phyloP scores from a whole-genome alignment of 2,888 invertebrate genomes.

The Amphipyra berbera region DNA sequence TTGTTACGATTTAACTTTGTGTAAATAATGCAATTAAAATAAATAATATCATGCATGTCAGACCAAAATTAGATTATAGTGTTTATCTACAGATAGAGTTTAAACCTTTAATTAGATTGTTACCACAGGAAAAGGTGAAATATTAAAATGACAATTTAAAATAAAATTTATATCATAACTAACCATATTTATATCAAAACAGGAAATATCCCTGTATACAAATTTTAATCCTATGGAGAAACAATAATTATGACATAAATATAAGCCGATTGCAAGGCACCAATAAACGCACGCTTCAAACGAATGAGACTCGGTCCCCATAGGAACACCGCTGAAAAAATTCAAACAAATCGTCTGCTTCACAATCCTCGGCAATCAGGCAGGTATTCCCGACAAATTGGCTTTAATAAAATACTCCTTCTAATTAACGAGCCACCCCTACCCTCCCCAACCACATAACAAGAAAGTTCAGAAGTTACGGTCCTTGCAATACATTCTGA shows the following conservation, averaged over 20 bases:
- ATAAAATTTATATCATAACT: no score
- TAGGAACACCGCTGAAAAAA: slow-evolving; percentile 60
- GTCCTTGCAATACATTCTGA: neutral
- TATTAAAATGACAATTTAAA: no score
- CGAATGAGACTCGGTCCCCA: slow-evolving; percentile 58
- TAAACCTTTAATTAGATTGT: no score
- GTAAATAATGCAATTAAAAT: no score
- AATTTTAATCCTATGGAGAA: neutral
- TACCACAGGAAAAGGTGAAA: no score
- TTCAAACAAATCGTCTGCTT: slow-evolving; percentile 71
- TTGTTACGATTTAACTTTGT: no score
- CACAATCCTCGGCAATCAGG: slow-evolving; percentile 72
- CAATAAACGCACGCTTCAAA: slow-evolving; percentile 51
- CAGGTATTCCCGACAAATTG: slow-evolving; percentile 88
- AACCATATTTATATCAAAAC: no score
- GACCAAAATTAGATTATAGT: no score
- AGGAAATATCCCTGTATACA: neutral
- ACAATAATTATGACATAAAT: slow-evolving; percentile 1
- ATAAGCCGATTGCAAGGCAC: slow-evolving; percentile 23
- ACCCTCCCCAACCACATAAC: slow-evolving; percentile 16
- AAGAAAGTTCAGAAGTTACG: neutral
- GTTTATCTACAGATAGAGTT: no score
- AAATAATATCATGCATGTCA: no score
- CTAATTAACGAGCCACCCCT: slow-evolving; percentile 80
- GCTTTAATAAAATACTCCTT: slow-evolving; percentile 86